Conservation (phyloP, 2,888 invertebrate genomes). For the Pilophorus perplexus region DNA sequence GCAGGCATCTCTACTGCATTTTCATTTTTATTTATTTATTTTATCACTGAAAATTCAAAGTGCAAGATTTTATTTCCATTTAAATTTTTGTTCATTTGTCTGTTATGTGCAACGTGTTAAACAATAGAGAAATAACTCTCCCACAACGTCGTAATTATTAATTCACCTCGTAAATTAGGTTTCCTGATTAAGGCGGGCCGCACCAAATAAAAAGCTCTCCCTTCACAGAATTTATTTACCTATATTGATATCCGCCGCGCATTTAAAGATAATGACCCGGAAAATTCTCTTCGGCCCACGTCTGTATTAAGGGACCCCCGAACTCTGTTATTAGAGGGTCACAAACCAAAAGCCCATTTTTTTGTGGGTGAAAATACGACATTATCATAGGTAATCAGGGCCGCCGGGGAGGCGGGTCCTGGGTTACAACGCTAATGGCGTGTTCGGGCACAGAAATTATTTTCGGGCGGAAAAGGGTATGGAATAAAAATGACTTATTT, state of each 20-base stretch:
- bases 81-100: too few relatives aligned
- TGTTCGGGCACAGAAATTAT: not conserved
- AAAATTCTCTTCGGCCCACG: conserved; percentile 23
- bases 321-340: conserved; percentile 25
- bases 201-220: too few relatives aligned
- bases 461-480: too few relatives aligned
- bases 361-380: conserved; percentile 18
- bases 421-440: not conserved
- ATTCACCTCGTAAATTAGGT: not conserved
- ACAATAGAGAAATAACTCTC: too few relatives aligned
- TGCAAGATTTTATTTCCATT: too few relatives aligned
- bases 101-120: too few relatives aligned
- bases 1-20: too few relatives aligned
- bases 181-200: not conserved
- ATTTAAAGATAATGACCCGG: conserved; percentile 15
- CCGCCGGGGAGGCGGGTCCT: not conserved
- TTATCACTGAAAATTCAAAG: too few relatives aligned
- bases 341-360: conserved; percentile 20
- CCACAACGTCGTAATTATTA: too few relatives aligned
- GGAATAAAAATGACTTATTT: too few relatives aligned
- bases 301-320: conserved; percentile 19
- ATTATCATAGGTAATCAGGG: conserved; percentile 28
- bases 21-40: too few relatives aligned
- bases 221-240: not conserved
- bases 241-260: not conserved